Evolutionary conservation across 1,140 invertebrate genomes (phyloP).

Genomic region (Doryteuthis pealeii): DNA sequence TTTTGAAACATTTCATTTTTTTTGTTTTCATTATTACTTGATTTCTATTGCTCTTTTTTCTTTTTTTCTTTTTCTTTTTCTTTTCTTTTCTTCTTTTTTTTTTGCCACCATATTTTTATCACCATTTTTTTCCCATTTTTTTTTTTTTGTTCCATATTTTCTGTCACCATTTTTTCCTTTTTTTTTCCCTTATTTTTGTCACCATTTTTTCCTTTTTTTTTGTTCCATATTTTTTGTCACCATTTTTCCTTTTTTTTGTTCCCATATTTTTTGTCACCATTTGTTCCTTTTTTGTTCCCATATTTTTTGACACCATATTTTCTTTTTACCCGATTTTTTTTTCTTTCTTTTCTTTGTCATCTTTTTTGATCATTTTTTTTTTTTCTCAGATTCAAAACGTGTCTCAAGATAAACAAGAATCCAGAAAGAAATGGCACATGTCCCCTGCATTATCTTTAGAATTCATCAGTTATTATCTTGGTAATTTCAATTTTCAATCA

Average conservation of each 20-base stretch:
- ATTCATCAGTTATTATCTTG: constrained; percentile 91
- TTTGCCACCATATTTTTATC: no score
- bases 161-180: constrained; percentile 6
- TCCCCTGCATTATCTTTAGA: constrained; percentile 88
- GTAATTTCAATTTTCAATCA: constrained; percentile 63
- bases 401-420: constrained; percentile 46
- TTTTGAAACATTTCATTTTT: background rate
- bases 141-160: constrained; percentile 30
- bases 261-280: constrained; percentile 19
- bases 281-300: no score
- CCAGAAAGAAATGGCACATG: constrained; percentile 88
- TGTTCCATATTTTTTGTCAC: no score
- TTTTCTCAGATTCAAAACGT: constrained; percentile 24
- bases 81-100: no score
- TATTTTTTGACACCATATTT: background rate
- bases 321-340: constrained; percentile 30
- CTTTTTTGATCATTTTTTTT: background rate
- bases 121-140: background rate
- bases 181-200: no score
- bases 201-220: background rate
- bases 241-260: constrained; percentile 27
- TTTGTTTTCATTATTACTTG: constrained; percentile 1
- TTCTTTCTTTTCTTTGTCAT: background rate
- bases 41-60: constrained; percentile 27
- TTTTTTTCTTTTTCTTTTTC: constrained; percentile 32